Conservation (phyloP, 2,113 vertebrate genomes). For the Campylomormyrus numenius region DNA sequence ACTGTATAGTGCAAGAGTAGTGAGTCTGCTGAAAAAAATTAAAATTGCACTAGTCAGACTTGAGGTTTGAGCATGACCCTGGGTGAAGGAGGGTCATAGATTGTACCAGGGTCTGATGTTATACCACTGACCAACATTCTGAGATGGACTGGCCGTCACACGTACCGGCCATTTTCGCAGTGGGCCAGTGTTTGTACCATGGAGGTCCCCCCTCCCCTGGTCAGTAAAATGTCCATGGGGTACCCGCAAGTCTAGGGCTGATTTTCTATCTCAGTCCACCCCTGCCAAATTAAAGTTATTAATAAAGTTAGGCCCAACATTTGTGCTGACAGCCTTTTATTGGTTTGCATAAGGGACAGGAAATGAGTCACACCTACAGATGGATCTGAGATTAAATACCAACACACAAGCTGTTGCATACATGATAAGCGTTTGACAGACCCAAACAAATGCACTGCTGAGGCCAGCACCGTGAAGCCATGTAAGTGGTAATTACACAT, state of each 20-base stretch:
- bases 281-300: not conserved
- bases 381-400: conserved; percentile 1
- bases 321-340: not conserved
- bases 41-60: not conserved
- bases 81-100: not conserved
- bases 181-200: not conserved
- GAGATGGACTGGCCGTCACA: not conserved
- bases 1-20: not conserved
- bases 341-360: not conserved
- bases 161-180: not conserved
- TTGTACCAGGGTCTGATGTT: not conserved
- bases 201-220: not conserved
- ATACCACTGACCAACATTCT: not conserved
- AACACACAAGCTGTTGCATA: conserved; percentile 3
- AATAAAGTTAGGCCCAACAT: not conserved
- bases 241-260: not conserved
- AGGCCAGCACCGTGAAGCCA: not conserved
- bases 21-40: not conserved
- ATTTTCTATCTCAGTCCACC: not conserved
- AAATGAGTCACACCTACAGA: not conserved
- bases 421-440: not conserved
- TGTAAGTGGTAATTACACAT: not conserved
- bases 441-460: not conserved
- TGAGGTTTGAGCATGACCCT: not conserved
- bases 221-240: not conserved